Percentiles rank a stretch among this genome's conserved stretches.
phyloP scores from a whole-genome alignment of 1,140 invertebrate genomes.

The Diplogasteroides magnus region DNA sequence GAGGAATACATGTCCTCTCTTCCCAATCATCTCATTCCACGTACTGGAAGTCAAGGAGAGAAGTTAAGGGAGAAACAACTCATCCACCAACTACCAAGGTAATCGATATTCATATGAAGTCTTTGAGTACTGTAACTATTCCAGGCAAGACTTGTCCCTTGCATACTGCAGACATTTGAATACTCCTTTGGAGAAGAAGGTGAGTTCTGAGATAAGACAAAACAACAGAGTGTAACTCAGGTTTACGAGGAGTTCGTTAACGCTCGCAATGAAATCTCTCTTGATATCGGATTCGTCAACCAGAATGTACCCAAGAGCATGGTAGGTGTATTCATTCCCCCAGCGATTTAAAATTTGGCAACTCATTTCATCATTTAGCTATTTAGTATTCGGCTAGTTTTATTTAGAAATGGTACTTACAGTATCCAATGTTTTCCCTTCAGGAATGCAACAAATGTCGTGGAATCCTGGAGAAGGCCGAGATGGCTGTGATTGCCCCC shows the following conservation, averaged over 20 bases:
- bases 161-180: conserved; percentile 79
- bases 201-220: too few species aligned
- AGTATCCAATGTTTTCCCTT: conserved; percentile 43
- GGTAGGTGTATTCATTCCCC: conserved; percentile 35
- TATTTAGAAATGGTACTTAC: not conserved
- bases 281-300: conserved; percentile 78
- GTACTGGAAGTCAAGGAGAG: conserved; percentile 71
- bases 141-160: conserved; percentile 76
- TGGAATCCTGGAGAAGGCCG: conserved; percentile 63
- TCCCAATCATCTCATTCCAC: conserved; percentile 71
- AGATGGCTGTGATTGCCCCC: conserved; percentile 68
- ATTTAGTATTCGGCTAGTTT: too few species aligned
- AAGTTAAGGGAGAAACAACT: conserved; percentile 74
- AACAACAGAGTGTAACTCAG: conserved; percentile 34
- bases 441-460: conserved; percentile 68
- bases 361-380: conserved; percentile 16
- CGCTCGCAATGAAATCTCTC: conserved; percentile 82
- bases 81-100: conserved; percentile 74
- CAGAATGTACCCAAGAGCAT: conserved; percentile 42
- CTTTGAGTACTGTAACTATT: not conserved
- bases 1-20: conserved; percentile 71
- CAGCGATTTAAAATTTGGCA: not conserved
- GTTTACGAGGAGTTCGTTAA: conserved; percentile 79
- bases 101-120: too few species aligned
- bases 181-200: conserved; percentile 48